phyloP scores from a whole-genome alignment of 1,140 invertebrate species.

The Halictus rubicundus region DNA sequence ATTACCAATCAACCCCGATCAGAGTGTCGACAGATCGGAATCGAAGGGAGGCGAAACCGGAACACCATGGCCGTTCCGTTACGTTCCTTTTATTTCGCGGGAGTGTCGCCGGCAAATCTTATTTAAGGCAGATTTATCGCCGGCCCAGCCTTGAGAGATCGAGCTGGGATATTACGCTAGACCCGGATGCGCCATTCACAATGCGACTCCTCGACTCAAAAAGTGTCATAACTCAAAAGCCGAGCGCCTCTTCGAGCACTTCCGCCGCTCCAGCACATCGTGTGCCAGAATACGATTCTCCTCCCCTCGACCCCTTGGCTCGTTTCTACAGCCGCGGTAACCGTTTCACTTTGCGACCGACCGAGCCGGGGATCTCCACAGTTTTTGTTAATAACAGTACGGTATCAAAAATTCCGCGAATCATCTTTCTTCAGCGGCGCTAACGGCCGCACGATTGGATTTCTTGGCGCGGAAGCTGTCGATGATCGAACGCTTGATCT shows the following conservation, averaged over 20 bases:
- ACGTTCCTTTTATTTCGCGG: constrained; percentile 68
- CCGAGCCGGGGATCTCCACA: constrained; percentile 16
- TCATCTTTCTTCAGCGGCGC: background rate
- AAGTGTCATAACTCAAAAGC: constrained; percentile 77
- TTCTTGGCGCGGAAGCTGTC: background rate
- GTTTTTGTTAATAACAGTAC: constrained; percentile 57
- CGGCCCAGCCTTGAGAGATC: constrained; percentile 65
- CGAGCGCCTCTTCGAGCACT: constrained; percentile 72
- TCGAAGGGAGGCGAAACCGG: constrained; percentile 35
- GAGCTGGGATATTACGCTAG: constrained; percentile 73
- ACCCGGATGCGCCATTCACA: constrained; percentile 73
- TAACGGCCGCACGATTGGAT: background rate
- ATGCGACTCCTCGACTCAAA: constrained; percentile 75
- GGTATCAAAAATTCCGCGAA: constrained; percentile 14
- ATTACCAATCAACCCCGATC: background rate
- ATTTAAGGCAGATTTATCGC: constrained; percentile 75
- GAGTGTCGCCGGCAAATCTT: constrained; percentile 74
- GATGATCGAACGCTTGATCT: background rate
- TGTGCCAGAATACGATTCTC: constrained; percentile 68
- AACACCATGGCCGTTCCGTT: background rate
- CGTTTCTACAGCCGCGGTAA: background rate
- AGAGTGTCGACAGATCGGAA: constrained; percentile 13
- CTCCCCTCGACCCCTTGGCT: constrained; percentile 15
- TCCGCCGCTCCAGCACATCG: constrained; percentile 69
- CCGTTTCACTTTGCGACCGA: constrained; percentile 20